Evolutionary conservation across 2,888 invertebrate species (phyloP), one percentile per base, ranked within the genome.

Genomic region (Chesias legatella): DNA sequence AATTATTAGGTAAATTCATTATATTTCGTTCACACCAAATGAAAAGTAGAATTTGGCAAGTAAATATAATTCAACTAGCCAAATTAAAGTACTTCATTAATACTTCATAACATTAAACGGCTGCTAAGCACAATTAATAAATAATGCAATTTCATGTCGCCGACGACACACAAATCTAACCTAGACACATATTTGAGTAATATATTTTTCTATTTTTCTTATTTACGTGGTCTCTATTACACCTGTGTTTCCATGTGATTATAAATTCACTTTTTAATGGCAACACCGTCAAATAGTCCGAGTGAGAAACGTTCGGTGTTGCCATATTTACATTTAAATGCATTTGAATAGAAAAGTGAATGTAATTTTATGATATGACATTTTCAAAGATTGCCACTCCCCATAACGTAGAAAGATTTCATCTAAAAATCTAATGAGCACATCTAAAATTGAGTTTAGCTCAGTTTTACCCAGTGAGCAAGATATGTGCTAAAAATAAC

Each of bases 61-160:
- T 78, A 58, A 53, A 36, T 17, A 10, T 33, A 17, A 27, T 24
- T 10, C 7, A 28, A 35, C 53, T 47, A 48, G 54, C 58, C 49
- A 45, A 46, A 44, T 11, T 21, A 38, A 42, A 41, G 11, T 43
- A 48, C 26, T 42, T 48, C 44, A 53, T 24, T 60, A 58, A 65
- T 64, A 65, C 60, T 64, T 58, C 58, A 61, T 58, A 61, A 63
- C 58, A 63, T 60, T 60, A 62, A n/a, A 62, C 58, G 31, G 64
- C 68, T 76, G 80, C 78, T 63, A 84, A 84, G 83, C 83, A 75
- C 67, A 66, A 73, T 70, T 67, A 77, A 57, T 63, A 65, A 63
- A 59, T 64, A 61, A 62, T 50, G 54, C 53, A 58, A 51, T 46
- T 53, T 49, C 42, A 58, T 57, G 51, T 58, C 70, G 32, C 63